Evolutionary conservation across 2,888 invertebrate genomes (phyloP), one percentile per base, ranked within the genome.

Genomic region (Gnatocerus cornutus): DNA sequence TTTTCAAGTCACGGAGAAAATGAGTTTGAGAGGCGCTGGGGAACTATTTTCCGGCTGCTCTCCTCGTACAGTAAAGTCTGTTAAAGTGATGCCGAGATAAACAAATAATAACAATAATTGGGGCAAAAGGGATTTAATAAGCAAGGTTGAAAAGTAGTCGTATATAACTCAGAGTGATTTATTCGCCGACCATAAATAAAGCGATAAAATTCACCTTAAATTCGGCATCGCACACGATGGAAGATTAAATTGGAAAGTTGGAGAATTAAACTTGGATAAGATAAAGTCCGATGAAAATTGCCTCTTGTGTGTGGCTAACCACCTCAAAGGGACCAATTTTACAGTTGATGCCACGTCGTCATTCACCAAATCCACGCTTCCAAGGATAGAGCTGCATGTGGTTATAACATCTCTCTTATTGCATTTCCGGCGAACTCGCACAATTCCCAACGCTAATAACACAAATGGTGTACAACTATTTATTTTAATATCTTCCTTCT

Each of bases 181-280:
- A 68, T 61, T 52, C 33, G 12, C 6, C 16, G 53, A 52, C 59
- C 53, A 61, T 68, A 53, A 68, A 68, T 68, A 68, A 62, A 43
- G 12, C 68, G 62, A 55, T 68, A 68, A 62, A 68, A 68, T 62
- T 61, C 55, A 68, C 68, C 68, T 68, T 68, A 62, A 27, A 67
- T 58, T 50, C 48, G 41, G 48, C 46, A 48, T 48, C 48, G 61
- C 14, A 16, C 33, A 37, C 37, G 48, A 41, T 59, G 50, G 61
- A 59, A 59, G 59, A 59, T 61, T 61, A 61, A 61, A 61, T 58
- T 66, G 52, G 58, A 50, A 58, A 59, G 46, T 67, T 59, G 52
- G 16, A 52, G 59, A 50, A 67, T 67, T 67, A 59, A 52, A 67
- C 39, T 59, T 16, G 37, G 59, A 67, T 58, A 56, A 45, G 56